Evolutionary conservation across 2,113 vertebrate genomes (phyloP).

Genomic region (Neolamprologus sp.): DNA sequence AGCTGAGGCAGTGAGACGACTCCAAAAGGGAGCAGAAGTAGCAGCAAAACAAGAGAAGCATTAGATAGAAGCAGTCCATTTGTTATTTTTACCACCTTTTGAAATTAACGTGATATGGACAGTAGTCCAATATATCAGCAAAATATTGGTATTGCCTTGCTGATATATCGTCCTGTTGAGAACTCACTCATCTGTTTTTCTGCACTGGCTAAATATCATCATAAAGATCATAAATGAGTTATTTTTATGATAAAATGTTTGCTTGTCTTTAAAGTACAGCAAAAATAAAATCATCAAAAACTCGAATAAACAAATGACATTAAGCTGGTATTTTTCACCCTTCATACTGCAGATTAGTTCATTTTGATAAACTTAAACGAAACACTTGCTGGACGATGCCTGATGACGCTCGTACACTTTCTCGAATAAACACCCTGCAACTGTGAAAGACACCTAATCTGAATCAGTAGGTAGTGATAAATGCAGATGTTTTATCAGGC

Average conservation of each 20-base stretch:
- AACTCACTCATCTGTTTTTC: neutral
- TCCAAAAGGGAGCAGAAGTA: neutral
- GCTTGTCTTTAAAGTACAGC: neutral
- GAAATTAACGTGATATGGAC: neutral
- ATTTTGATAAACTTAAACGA: neutral
- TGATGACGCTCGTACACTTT: neutral
- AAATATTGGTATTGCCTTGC: neutral
- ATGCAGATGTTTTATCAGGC: constrained; percentile 26
- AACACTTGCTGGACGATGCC: neutral
- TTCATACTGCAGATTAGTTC: neutral
- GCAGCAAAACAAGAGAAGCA: rapidly evolving
- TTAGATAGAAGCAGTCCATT: neutral
- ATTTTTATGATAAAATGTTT: neutral
- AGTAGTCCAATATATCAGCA: neutral
- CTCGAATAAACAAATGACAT: neutral
- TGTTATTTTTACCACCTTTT: neutral
- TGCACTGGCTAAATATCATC: neutral
- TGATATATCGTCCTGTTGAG: neutral
- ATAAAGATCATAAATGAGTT: neutral
- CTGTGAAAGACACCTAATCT: neutral
- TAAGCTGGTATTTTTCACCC: neutral
- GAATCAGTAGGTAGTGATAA: neutral
- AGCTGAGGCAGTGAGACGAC: rapidly evolving
- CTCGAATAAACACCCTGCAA: neutral
- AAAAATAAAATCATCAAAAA: neutral